These are phyloP conservation scores for Gallinago solitaria DNA, from an alignment of 2,797 vertebrate genomes.

Conservation along the genomic window DNA sequence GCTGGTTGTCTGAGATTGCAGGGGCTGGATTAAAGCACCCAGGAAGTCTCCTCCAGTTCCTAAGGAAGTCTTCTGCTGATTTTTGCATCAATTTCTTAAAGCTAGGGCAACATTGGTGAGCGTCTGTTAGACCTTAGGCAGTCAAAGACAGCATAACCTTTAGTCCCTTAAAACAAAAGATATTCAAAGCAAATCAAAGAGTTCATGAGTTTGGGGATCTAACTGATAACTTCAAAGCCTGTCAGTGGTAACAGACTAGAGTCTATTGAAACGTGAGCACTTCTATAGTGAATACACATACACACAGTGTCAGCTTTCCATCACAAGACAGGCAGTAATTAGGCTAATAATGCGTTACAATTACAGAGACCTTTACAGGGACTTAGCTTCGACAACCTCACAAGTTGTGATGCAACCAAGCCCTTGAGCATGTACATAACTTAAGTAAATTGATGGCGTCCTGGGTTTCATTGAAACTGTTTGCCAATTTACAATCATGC, in stretches of 20 bases:
- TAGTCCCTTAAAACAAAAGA: background rate
- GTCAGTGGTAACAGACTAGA: background rate
- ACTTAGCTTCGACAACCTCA: background rate
- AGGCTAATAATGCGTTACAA: conserved; percentile 28
- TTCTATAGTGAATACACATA: background rate
- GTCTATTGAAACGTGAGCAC: background rate
- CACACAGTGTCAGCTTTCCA: background rate
- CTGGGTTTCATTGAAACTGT: conserved; percentile 62
- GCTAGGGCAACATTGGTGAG: background rate
- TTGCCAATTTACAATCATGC: background rate
- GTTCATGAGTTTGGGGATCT: background rate
- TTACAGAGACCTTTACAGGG: background rate
- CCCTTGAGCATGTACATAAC: conserved; percentile 12
- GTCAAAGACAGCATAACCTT: background rate
- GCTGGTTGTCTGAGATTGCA: background rate
- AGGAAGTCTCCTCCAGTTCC: background rate
- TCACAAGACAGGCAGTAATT: background rate
- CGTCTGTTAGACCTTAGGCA: background rate
- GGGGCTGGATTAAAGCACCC: background rate
- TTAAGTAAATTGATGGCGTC: conserved; percentile 48
- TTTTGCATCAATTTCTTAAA: background rate
- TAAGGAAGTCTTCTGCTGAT: background rate
- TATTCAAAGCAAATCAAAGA: background rate
- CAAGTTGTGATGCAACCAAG: conserved; percentile 39
- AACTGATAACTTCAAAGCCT: background rate